Base-by-base conservation (phyloP, 1,140 invertebrate genomes). In the Potamilus streckersoni region DNA sequence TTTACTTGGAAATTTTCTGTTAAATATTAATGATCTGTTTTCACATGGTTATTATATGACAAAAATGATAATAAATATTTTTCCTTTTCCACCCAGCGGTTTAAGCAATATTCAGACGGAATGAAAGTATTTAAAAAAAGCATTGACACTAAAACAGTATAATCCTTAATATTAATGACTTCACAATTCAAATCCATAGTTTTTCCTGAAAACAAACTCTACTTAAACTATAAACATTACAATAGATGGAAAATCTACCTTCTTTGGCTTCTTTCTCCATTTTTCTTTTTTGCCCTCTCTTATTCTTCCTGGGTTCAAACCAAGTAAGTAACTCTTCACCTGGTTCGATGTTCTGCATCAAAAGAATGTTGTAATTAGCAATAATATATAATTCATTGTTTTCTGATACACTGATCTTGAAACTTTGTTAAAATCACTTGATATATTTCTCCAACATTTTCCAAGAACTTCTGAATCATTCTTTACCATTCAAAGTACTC, bases 311-410 rank as follows among this genome's bases (percentile, higher is more conserved):
- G 31, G 73, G 78, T 66, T 87, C 81, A 80, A 84, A 88, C 87
- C 87, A 89, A 2, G 2, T 2, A 27, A 27, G 2, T 2, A 89
- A 74, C 74, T 89, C 88, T 61, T 89, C 84, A 38, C 86, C 85
- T 60, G 83, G 78, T 57, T 78, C 70, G 27, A 89, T 88, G 68
- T 88, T 84, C 88, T 88, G 64, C 13, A 83, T 80, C 38, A 38
- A 38, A 4, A 38, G 1, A 38, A 4, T 38, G 38, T 38, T 2
- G 38, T 38, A 38, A 38, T 38, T 38, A 38, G 38, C 38, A 38
- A 38, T 2, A 1, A 84, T 49, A 49, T 49, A 49, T 49, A 49
- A 49, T 49, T 49, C 38, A 8, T 49, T 49, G 27, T 31, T 31
- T 31, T 31, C 27, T 31, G 27, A 31, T 31, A 31, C 27, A 31